Conservation (phyloP, 2,797 vertebrate species). For the Apogon talboti region DNA sequence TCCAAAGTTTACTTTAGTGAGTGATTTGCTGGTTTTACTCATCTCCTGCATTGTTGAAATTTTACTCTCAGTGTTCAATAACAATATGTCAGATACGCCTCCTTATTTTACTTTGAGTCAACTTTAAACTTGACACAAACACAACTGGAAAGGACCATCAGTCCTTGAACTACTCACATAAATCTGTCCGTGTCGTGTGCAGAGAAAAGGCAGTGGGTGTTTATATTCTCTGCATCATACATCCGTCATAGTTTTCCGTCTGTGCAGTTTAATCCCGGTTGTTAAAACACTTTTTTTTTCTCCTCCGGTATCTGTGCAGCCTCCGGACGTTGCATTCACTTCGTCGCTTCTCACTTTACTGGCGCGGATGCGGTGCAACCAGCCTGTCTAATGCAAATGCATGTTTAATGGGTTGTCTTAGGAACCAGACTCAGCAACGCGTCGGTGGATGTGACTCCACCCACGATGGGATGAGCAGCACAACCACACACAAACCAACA, state of each 20-base stretch:
- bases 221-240: conserved; percentile 17
- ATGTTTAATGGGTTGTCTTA: conserved; percentile 65
- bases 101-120: neutral
- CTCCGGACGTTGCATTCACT: neutral
- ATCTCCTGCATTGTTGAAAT: neutral
- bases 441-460: conserved; percentile 57
- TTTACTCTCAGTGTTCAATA: neutral
- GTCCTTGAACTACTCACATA: conserved; percentile 20
- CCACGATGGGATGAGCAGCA: conserved; percentile 35
- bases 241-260: neutral
- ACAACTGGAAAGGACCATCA: neutral
- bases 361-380: conserved; percentile 7
- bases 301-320: neutral
- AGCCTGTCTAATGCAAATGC: conserved; percentile 34
- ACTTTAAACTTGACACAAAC: conserved; percentile 3
- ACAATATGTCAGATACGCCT: neutral
- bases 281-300: neutral
- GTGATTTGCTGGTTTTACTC: too few relatives aligned
- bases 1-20: too few relatives aligned
- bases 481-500: too few relatives aligned
- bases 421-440: conserved; percentile 48
- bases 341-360: conserved; percentile 5
- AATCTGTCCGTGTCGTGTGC: conserved; percentile 3
- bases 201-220: neutral
- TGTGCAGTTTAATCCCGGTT: conserved; percentile 6